These are phyloP conservation scores for Saguinus imperator DNA, from an alignment of 2,113 vertebrate genomes.

Conservation along the genomic window DNA sequence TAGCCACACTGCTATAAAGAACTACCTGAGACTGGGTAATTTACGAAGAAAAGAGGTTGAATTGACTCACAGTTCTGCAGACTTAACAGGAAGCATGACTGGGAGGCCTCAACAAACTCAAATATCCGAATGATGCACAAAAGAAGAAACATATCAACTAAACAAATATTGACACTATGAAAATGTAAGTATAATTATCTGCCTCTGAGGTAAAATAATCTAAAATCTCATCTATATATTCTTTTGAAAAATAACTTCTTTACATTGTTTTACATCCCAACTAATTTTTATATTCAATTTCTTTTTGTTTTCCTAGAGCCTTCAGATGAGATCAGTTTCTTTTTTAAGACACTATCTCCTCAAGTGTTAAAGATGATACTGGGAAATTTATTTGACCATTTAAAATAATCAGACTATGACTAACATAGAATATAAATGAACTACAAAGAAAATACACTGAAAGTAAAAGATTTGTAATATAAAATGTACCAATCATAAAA, in stretches of 20 bases:
- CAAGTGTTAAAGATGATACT: constrained; percentile 11
- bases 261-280: background rate
- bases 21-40: too few species aligned
- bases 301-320: background rate
- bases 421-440: background rate
- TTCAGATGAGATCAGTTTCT: too few species aligned
- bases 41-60: too few species aligned
- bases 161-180: background rate
- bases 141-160: background rate
- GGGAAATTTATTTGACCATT: background rate
- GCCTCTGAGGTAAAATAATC: background rate
- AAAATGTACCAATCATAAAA: background rate
- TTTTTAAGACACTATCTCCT: background rate
- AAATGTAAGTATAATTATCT: constrained; percentile 28
- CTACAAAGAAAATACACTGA: constrained; percentile 3
- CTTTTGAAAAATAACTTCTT: constrained; percentile 16
- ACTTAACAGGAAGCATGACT: too few species aligned
- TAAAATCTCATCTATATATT: background rate
- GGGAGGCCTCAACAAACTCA: background rate
- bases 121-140: background rate
- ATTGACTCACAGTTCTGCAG: too few species aligned
- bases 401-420: background rate
- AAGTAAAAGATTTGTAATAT: background rate
- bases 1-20: too few species aligned
- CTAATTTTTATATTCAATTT: constrained; percentile 13